phyloP scores from a whole-genome alignment of 2,888 invertebrate species.

The Monoplex corrugatus region DNA sequence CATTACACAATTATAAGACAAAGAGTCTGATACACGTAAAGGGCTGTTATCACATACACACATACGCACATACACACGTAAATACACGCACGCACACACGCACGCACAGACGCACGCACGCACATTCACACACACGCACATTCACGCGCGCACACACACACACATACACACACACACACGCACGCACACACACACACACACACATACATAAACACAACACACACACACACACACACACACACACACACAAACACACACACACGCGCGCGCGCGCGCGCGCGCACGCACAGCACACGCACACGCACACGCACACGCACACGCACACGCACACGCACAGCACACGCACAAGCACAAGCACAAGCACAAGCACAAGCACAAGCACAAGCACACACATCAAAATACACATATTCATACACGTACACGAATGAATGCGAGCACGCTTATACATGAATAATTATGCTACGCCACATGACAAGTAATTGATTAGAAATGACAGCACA shows the following conservation, averaged over 20 bases:
- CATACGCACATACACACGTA: background rate
- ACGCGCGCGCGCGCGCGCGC: background rate
- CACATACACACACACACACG: background rate
- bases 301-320: background rate
- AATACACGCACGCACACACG: background rate
- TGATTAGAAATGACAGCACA: too few species aligned
- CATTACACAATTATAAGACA: too few species aligned
- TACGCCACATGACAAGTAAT: too few species aligned
- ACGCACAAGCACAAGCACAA: too few species aligned
- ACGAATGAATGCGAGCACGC: too few species aligned
- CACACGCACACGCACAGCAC: too few species aligned
- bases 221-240: background rate
- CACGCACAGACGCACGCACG: background rate
- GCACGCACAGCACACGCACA: background rate
- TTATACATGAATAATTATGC: too few species aligned
- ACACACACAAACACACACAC: background rate
- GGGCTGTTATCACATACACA: background rate
- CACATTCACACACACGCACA: background rate
- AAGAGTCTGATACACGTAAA: too few species aligned
- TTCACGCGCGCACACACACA: background rate
- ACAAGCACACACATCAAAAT: too few species aligned
- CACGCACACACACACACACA: background rate
- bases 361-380: too few species aligned
- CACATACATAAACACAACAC: background rate
- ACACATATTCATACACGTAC: too few species aligned